Evolutionary conservation across 2,113 vertebrate species (phyloP), one percentile per base, ranked within the genome.

Genomic region (Strix uralensis): DNA sequence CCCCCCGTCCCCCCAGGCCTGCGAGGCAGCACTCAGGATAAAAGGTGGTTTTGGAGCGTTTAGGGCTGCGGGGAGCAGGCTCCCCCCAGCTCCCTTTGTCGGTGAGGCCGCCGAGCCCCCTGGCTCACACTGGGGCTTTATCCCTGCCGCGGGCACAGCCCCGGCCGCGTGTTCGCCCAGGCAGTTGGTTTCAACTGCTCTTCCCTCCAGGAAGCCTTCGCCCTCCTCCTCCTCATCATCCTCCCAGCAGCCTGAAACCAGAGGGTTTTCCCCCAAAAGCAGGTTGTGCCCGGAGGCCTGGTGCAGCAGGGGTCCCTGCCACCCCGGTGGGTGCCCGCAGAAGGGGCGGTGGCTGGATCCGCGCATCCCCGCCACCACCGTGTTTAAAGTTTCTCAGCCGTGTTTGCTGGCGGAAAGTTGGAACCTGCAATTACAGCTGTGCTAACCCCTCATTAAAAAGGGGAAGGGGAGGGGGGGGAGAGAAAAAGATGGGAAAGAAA

Each of bases 361-460:
- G 3, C 0, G 7, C 72, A 87, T 66, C 94, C 86, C 55, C 9
- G 8, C 21, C 32, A 17, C 67, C 19, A 29, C 75, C 7, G 36
- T 74, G 88, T 86, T 96, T 93, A 55, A 94, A 96, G 88, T 86
- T 94, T 89, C 86, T 91, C 94, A 96, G 94, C 78, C 57, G 8
- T 94, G 88, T 88, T 92, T 88, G 80, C 93, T 84, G 70, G 93
- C 2, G 1, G 79, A 86, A 92, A 97, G 84, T 51, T 63, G 65
- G 96, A 95, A 95, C 92, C 95, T 96, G 80, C 95, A 96, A 97
- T 97, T 96, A 96, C 36, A 82, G 92, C 87, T 59, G 89, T 32
- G 93, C 94, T 93, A 97, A 96, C 95, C 97, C 85, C 57, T 96
- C 90, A 98, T 97, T 96, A 96, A 82, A 47, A 30, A 47, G 44